Evolutionary conservation across 2,888 invertebrate genomes (phyloP), one percentile per base, ranked within the genome.

Genomic region (Apamea crenata): DNA sequence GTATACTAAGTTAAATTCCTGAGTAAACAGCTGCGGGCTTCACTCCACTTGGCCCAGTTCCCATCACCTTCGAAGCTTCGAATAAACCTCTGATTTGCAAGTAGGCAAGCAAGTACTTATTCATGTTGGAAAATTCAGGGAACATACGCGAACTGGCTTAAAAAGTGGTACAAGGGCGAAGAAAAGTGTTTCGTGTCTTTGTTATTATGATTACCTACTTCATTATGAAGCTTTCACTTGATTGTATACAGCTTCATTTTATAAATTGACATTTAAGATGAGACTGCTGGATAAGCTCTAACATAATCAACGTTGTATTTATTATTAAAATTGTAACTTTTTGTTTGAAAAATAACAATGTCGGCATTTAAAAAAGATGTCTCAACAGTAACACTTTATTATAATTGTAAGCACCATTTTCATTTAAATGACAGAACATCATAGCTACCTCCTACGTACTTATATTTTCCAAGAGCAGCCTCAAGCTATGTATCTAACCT

Each of bases 31-130:
- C 44, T 50, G 7, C 44, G 40, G 36, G 40, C 56, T 77, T 75
- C 87, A 84, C 72, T 79, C 68, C 69, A 85, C 88, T 88, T 88
- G 84, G 32, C 86, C 87, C 82, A 87, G 80, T 89, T 90, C 78
- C 25, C 70, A 72, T 83, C 74, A 84, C 87, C 84, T 91, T 82
- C 80, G 84, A 78, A 76, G 77, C 79, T 89, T 83, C 70, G 74
- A 82, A 80, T 83, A 86, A 82, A 87, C 74, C 76, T 74, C 77
- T 70, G 73, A 84, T 86, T 88, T 86, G 73, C 67, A 78, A 83
- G 80, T 65, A 78, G 63, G 73, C 69, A 76, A 74, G 79, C 66
- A 70, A 50, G 78, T 73, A 72, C n/a, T 25, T 73, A 69, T 67
- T 74, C 71, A 81, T 74, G 61, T 73, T 69, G 69, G 44, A 61